These are phyloP conservation scores for Macrosteles quadrilineatus DNA, from an alignment of 1,140 invertebrate species.

Conservation along the genomic window DNA sequence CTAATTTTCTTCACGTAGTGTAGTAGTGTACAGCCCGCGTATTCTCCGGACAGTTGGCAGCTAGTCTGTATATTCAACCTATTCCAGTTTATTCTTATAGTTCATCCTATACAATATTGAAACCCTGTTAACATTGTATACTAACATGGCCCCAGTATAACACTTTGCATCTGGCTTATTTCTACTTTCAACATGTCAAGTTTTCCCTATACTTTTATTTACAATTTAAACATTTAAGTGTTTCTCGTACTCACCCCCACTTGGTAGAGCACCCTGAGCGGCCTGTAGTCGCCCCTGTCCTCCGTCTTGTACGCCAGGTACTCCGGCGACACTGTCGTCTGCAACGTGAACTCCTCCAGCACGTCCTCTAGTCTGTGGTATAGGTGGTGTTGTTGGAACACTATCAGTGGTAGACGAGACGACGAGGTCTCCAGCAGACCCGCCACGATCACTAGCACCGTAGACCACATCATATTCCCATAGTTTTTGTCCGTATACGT, in stretches of 20 bases:
- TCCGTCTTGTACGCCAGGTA: slow-evolving; percentile 33
- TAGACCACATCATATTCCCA: neutral
- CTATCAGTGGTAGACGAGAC: slow-evolving; percentile 45
- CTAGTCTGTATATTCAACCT: too few species aligned
- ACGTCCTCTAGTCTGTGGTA: slow-evolving; percentile 37
- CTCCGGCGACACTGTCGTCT: slow-evolving; percentile 8
- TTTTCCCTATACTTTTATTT: too few species aligned
- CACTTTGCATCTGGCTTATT: too few species aligned
- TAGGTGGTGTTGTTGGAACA: slow-evolving; percentile 45
- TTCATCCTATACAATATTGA: too few species aligned
- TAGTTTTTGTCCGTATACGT: neutral
- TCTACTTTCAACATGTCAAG: too few species aligned
- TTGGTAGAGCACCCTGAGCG: slow-evolving; percentile 46
- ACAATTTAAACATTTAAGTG: too few species aligned
- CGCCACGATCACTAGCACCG: neutral
- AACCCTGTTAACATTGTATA: too few species aligned
- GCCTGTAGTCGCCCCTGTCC: slow-evolving; percentile 14
- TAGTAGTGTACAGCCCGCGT: too few species aligned
- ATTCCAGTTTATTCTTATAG: too few species aligned
- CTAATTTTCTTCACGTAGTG: too few species aligned
- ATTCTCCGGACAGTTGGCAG: too few species aligned
- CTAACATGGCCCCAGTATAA: too few species aligned
- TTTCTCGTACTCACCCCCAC: slow-evolving; percentile 45
- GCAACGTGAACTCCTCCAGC: neutral
- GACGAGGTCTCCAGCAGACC: slow-evolving; percentile 37